phyloP scores from a whole-genome alignment of 2,888 invertebrate genomes.

The Cerceris ruficornis region DNA sequence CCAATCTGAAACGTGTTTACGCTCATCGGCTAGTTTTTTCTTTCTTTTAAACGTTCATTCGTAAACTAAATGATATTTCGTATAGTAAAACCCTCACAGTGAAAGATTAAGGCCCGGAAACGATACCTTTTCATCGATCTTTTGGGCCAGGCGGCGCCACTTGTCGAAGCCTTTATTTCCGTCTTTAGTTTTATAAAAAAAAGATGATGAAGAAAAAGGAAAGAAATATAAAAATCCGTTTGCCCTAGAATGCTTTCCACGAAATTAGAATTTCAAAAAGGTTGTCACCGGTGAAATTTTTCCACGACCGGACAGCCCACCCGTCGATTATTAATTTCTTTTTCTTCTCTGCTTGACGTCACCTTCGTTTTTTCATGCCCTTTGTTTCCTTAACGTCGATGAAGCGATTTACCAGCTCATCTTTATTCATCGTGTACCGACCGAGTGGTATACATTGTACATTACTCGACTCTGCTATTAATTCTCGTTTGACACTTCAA shows the following conservation, averaged over 20 bases:
- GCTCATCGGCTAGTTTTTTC: too few species aligned
- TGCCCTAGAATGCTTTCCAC: constrained; percentile 59
- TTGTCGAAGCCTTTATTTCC: constrained; percentile 66
- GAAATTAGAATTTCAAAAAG: constrained; percentile 67
- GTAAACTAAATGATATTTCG: constrained; percentile 21
- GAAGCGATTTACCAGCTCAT: constrained; percentile 64
- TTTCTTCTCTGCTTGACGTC: constrained; percentile 22
- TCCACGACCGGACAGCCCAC: constrained; percentile 1
- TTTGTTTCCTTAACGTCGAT: constrained; percentile 54
- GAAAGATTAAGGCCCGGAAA: constrained; percentile 63
- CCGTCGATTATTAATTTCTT: constrained; percentile 64
- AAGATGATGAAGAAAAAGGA: neutral
- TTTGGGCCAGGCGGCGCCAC: constrained; percentile 45
- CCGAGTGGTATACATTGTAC: constrained; percentile 60
- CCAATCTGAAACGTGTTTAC: too few species aligned
- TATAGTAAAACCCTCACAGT: constrained; percentile 52
- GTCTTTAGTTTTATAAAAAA: constrained; percentile 34
- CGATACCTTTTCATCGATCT: constrained; percentile 65
- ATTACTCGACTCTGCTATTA: constrained; percentile 61
- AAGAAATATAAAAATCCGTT: constrained; percentile 53
- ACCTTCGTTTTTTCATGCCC: constrained; percentile 17
- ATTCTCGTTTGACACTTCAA: constrained; percentile 67
- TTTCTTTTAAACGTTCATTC: neutral
- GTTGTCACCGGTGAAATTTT: constrained; percentile 41
- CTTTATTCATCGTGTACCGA: constrained; percentile 64